Evolutionary conservation across 1,140 invertebrate species (phyloP).

Genomic region (Temnothorax nylanderi): DNA sequence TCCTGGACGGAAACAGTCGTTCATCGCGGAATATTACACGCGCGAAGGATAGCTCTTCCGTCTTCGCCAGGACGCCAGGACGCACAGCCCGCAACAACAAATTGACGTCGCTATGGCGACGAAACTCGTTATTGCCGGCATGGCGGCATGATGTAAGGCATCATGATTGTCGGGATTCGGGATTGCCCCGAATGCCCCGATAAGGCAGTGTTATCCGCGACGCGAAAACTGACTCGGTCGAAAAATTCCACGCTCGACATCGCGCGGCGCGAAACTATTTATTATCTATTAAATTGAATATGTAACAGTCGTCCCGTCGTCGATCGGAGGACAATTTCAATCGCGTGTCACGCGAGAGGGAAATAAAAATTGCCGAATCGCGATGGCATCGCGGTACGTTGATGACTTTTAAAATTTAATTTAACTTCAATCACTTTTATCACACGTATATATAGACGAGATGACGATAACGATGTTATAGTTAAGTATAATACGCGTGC

Average conservation of each 20-base stretch:
- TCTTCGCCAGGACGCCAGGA: background rate
- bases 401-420: background rate
- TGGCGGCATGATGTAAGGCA: too few species aligned
- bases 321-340: background rate
- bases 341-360: background rate
- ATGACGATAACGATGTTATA: too few species aligned
- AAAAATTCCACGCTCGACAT: background rate
- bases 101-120: slow-evolving; percentile 37
- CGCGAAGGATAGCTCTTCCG: background rate
- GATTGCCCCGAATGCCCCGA: background rate
- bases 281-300: slow-evolving; percentile 21
- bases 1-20: slow-evolving; percentile 72
- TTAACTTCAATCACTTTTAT: background rate
- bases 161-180: too few species aligned
- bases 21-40: slow-evolving; percentile 68
- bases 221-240: background rate
- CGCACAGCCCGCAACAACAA: slow-evolving; percentile 15
- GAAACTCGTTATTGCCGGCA: background rate
- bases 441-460: too few species aligned
- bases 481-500: too few species aligned
- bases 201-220: background rate
- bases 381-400: background rate
- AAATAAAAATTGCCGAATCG: slow-evolving; percentile 2
- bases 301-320: background rate
- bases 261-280: background rate